Conservation (phyloP, 2,113 vertebrate genomes). For the Apodemus speciosus region DNA sequence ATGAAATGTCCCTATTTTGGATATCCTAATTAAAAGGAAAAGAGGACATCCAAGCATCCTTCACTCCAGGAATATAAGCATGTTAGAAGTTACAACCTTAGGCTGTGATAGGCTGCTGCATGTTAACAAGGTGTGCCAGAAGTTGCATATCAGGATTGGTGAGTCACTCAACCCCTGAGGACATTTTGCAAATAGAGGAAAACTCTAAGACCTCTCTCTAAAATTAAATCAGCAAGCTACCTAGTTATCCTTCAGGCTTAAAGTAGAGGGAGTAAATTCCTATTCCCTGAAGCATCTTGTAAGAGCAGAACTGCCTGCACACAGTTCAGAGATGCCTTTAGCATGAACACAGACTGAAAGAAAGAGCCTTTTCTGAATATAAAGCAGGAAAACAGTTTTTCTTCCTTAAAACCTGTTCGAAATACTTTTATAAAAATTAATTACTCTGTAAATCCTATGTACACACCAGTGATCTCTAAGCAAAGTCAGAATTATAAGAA, state of each 20-base stretch:
- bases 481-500: slow-evolving; percentile 52
- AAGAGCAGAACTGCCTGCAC: slow-evolving; percentile 53
- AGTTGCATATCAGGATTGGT: slow-evolving; percentile 16
- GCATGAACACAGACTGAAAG: slow-evolving; percentile 54
- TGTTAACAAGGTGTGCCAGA: slow-evolving; percentile 46
- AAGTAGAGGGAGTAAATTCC: slow-evolving; percentile 66
- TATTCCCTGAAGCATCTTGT: slow-evolving; percentile 70
- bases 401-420: slow-evolving; percentile 29
- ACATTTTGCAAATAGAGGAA: slow-evolving; percentile 74
- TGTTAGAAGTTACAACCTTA: background rate
- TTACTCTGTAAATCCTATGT: background rate
- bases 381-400: slow-evolving; percentile 47
- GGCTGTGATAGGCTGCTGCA: slow-evolving; percentile 2
- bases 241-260: slow-evolving; percentile 68
- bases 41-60: slow-evolving; percentile 25
- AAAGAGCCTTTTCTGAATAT: slow-evolving; percentile 64
- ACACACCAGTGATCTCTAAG: background rate
- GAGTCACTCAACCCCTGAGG: slow-evolving; percentile 61
- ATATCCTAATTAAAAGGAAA: slow-evolving; percentile 61
- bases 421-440: slow-evolving; percentile 52
- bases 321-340: slow-evolving; percentile 54
- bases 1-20: slow-evolving; percentile 28
- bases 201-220: slow-evolving; percentile 66
- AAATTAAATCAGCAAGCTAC: slow-evolving; percentile 76
- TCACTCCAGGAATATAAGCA: background rate